A percentile compares a stretch with the other conserved stretches of the same genome.
phyloP scores from a whole-genome alignment of 1,140 invertebrate genomes.

The Bombus ignitus region DNA sequence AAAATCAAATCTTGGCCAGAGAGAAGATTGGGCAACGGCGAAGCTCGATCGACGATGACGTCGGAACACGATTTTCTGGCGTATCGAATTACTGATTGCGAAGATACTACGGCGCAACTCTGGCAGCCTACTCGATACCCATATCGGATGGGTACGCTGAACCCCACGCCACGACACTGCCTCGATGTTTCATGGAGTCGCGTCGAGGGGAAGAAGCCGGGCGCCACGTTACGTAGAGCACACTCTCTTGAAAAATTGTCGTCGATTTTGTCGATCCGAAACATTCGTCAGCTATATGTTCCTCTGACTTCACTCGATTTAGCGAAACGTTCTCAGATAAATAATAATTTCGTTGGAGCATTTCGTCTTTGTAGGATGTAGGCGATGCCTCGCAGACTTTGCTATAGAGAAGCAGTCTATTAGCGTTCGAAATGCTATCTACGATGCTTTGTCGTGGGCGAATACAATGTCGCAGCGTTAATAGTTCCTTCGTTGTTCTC shows the following conservation, averaged over 20 bases:
- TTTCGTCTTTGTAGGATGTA: neutral
- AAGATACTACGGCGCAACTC: conserved; percentile 46
- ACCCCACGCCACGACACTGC: neutral
- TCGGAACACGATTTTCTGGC: conserved; percentile 64
- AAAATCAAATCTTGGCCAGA: neutral
- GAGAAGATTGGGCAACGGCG: conserved; percentile 58
- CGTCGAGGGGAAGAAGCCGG: conserved; percentile 20
- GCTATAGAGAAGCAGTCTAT: neutral
- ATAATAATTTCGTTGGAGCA: conserved; percentile 18
- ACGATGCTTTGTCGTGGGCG: neutral
- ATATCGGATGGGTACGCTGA: neutral
- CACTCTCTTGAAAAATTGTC: conserved; percentile 19
- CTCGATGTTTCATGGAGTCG: conserved; percentile 32
- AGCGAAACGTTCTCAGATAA: neutral
- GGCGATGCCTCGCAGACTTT: neutral
- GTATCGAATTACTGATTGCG: conserved; percentile 62
- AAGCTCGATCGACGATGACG: conserved; percentile 59
- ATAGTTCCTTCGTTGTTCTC: neutral
- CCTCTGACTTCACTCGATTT: neutral
- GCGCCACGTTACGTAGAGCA: neutral
- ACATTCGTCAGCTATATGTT: neutral
- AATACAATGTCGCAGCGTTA: neutral
- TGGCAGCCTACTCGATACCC: neutral
- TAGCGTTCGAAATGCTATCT: neutral
- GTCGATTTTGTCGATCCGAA: conserved; percentile 24